Base-by-base conservation (phyloP, 2,888 invertebrate species). In the Protophormia terraenovae region DNA sequence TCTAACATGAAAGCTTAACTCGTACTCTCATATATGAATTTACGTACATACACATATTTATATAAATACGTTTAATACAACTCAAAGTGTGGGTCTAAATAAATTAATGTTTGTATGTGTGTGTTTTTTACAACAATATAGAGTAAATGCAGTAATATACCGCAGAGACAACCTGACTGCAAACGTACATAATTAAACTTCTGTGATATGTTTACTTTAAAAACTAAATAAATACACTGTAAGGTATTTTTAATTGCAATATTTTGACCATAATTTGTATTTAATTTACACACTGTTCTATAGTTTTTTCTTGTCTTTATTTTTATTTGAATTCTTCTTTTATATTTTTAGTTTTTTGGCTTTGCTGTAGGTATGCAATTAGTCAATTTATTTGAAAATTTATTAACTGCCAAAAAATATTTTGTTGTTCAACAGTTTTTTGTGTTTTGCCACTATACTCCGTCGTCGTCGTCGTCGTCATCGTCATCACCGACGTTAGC, bases 361-460 rank as follows among this genome's bases (percentile, higher is more conserved):
- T 69, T 60, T 87, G 89, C 88, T 89, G 90, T 89, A 87, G 90
- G 89, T 89, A 89, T 89, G 88, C 90, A 90, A 91, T 91, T 90
- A 90, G 90, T 91, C 90, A 91, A 91, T 91, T 90, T 89, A 89
- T 91, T 90, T 87, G 83, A 85, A 89, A 90, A 90, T 91, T 90
- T 90, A 91, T 90, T 88, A 89, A 89, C 89, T 88, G 89, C 89
- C 89, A 89, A 91, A 90, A 90, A 89, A 86, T 82, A 71, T 83
- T 69, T 80, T 82, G 76, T 88, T 87, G 82, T 87, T 85, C 84
- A 84, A 80, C 83, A 81, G 67, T 71, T 64, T 53, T n/a, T 69
- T 66, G 16, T 41, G 41, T 69, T 66, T 60, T 72, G 38, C 77
- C 66, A 47, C 66, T 53, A 79, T 45, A 66, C 62, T 38, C 12